Evolutionary conservation across 2,888 invertebrate species (phyloP).

Genomic region (Candidula unifasciata): DNA sequence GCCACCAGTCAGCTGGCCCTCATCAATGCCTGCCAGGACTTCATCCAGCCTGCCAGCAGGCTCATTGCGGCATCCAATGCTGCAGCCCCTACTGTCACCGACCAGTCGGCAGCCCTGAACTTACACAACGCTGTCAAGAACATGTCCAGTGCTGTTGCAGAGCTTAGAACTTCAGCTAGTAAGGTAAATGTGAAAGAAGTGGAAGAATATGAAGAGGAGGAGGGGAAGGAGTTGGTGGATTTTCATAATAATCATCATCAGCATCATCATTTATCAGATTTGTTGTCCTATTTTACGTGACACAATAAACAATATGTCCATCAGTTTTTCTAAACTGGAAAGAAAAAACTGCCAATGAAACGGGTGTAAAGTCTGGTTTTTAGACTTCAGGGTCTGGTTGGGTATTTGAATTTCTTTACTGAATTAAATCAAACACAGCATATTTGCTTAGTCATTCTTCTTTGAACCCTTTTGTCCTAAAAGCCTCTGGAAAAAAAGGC

Average conservation of each 20-base stretch:
- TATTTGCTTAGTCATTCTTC: too few relatives aligned
- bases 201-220: too few relatives aligned
- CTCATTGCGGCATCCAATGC: conserved; percentile 88
- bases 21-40: conserved; percentile 89
- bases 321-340: too few relatives aligned
- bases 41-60: conserved; percentile 84
- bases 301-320: too few relatives aligned
- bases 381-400: too few relatives aligned
- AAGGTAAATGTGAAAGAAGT: conserved; percentile 69
- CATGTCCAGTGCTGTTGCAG: conserved; percentile 81
- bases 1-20: conserved; percentile 88
- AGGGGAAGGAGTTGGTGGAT: too few relatives aligned
- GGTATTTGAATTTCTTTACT: too few relatives aligned
- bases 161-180: conserved; percentile 82
- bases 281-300: neutral
- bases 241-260: neutral
- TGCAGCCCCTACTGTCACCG: conserved; percentile 88
- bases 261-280: neutral
- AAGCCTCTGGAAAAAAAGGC: too few relatives aligned
- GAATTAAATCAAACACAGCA: too few relatives aligned
- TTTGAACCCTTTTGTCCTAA: too few relatives aligned
- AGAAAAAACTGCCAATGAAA: too few relatives aligned
- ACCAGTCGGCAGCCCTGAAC: conserved; percentile 87
- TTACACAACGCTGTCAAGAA: conserved; percentile 86
- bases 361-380: too few relatives aligned